Conservation (phyloP, 2,113 vertebrate species). For the Herpetotheres cachinnans region DNA sequence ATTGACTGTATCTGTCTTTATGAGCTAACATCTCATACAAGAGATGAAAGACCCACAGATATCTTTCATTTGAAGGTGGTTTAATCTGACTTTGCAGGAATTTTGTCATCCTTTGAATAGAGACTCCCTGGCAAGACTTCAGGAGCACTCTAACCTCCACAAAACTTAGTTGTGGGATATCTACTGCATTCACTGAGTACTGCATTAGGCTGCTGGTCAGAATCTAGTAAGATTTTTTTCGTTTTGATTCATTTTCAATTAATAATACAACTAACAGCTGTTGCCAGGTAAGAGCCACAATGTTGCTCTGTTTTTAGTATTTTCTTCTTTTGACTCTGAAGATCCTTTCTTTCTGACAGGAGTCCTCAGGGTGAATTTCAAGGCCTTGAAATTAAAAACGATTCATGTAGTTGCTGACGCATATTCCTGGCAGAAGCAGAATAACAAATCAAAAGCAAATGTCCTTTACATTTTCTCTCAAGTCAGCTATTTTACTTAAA, state of each 20-base stretch:
- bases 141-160: neutral
- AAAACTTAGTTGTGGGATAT: neutral
- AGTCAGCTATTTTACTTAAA: neutral
- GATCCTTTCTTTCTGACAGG: neutral
- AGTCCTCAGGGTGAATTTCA: neutral
- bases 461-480: neutral
- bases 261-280: neutral
- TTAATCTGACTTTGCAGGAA: neutral
- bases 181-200: neutral
- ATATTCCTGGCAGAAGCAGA: neutral
- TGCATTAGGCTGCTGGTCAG: neutral
- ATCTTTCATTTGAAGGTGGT: neutral
- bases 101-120: neutral
- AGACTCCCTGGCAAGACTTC: neutral
- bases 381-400: neutral
- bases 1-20: neutral
- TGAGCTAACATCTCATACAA: neutral
- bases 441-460: slow-evolving; percentile 8
- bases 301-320: neutral
- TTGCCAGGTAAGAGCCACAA: neutral
- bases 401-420: neutral
- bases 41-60: neutral
- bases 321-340: neutral
- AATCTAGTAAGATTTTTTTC: neutral
- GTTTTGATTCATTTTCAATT: neutral